Evolutionary conservation across 2,113 vertebrate species (phyloP), one percentile per base, ranked within the genome.

Genomic region (Scomber japonicus): DNA sequence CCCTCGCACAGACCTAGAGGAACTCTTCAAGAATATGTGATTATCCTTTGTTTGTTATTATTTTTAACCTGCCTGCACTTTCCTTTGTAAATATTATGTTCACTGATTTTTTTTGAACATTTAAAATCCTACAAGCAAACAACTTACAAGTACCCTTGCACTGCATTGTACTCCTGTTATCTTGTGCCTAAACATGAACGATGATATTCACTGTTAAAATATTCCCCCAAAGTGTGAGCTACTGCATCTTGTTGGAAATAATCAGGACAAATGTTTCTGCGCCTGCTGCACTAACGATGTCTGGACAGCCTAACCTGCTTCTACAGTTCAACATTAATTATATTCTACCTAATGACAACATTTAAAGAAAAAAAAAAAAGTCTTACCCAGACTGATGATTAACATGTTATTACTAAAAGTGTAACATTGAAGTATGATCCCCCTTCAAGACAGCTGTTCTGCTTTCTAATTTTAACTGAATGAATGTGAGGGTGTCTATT

Each of bases 11-110:
- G 98, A 99, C 84, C 97, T 99, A 76, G 98, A 99, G 84, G 98
- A 99, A 27, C 97, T 99, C 80, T 99, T 97, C 91, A 98, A 97
- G 88, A 98, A 97, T 90, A 99, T 99, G 98, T 99, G 95, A 96
- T 97, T 95, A 83, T 54, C 17, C n/a, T 11, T 19, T 70, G 1
- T 12, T 9, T 4, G 13, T 27, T 50, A 16, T 46, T 30, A 49
- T 16, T 17, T 31, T 56, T 17, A 71, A 59, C 16, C 11, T 4
- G 17, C 19, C 27, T 11, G 8, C 27, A 15, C 2, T 61, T 5
- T 53, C 31, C 8, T 66, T 74, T 59, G 7, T 71, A 15, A 14
- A 0, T 48, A 12, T 53, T 9, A 49, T 56, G 3, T 31, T 60
- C 7, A 19, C 40, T 31, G 19, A 21, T 35, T 40, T 21, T 61